Percentiles rank a stretch among this genome's conserved stretches.
Evolutionary conservation across 2,113 vertebrate species (phyloP).

Genomic region (Lophotis ruficrista): DNA sequence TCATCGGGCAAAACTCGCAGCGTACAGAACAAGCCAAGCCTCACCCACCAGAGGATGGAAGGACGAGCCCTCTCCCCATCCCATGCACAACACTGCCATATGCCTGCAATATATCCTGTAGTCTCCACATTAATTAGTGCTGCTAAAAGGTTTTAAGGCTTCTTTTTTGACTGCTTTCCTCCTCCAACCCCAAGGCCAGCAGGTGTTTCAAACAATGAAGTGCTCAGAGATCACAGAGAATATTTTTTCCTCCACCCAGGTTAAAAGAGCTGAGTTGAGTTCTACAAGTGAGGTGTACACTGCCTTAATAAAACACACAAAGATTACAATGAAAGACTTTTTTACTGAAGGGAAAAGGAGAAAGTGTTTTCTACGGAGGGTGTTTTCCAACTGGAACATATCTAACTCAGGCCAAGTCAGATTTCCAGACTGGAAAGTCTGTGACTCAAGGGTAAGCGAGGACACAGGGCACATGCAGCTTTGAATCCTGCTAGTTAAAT

Average conservation of each 20-base stretch:
- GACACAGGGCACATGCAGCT: background rate
- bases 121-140: background rate
- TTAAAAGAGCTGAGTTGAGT: slow-evolving; percentile 15
- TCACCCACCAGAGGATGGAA: background rate
- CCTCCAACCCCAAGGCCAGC: background rate
- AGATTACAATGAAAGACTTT: background rate
- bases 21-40: background rate
- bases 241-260: background rate
- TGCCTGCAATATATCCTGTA: background rate
- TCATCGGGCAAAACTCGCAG: background rate
- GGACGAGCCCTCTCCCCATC: background rate
- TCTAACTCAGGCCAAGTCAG: background rate
- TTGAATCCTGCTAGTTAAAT: background rate
- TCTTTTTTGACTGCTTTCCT: background rate
- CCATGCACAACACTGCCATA: background rate
- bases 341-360: background rate
- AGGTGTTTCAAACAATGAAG: background rate
- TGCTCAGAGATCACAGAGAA: background rate
- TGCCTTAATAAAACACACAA: background rate
- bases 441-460: background rate
- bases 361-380: background rate
- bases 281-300: background rate
- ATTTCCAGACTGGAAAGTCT: slow-evolving; percentile 40
- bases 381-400: slow-evolving; percentile 37
- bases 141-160: background rate